These are phyloP conservation scores for Drosophila bifasciata DNA, from an alignment of 1,140 invertebrate species.

Conservation along the genomic window DNA sequence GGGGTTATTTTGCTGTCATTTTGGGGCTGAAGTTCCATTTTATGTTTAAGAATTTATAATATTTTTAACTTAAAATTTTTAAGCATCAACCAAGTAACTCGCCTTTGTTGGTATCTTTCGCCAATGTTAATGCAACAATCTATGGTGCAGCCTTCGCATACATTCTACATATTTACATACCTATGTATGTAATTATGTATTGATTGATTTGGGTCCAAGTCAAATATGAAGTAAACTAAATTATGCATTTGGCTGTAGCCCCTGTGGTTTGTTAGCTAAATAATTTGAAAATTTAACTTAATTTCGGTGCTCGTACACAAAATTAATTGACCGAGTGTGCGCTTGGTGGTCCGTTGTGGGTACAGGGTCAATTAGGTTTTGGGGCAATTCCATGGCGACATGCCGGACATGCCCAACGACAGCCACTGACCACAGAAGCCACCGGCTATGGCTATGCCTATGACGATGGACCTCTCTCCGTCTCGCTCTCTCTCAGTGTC, in stretches of 20 bases:
- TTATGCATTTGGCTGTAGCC: slow-evolving; percentile 7
- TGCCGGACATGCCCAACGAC: slow-evolving; percentile 27
- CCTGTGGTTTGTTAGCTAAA: slow-evolving; percentile 27
- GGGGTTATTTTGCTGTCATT: too few species aligned
- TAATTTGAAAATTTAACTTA: slow-evolving; percentile 47
- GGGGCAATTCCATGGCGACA: slow-evolving; percentile 31
- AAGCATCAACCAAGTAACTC: too few species aligned
- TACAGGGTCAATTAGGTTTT: slow-evolving; percentile 67
- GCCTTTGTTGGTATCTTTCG: too few species aligned
- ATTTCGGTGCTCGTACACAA: slow-evolving; percentile 30
- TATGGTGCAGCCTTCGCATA: too few species aligned
- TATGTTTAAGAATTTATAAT: too few species aligned
- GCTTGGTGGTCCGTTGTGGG: slow-evolving; percentile 34
- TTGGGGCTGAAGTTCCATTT: too few species aligned
- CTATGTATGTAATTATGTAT: too few species aligned
- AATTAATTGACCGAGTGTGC: slow-evolving; percentile 60
- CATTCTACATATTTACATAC: too few species aligned
- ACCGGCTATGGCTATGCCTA: slow-evolving; percentile 36
- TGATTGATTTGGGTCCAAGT: slow-evolving; percentile 4
- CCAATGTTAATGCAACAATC: too few species aligned
- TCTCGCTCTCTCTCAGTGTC: too few species aligned
- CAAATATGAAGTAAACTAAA: slow-evolving; percentile 17
- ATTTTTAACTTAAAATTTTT: too few species aligned
- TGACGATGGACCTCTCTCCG: slow-evolving; percentile 24
- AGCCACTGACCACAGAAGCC: slow-evolving; percentile 36